Evolutionary conservation across 2,888 invertebrate genomes (phyloP).

Genomic region (Trypoxylon attenuatum): DNA sequence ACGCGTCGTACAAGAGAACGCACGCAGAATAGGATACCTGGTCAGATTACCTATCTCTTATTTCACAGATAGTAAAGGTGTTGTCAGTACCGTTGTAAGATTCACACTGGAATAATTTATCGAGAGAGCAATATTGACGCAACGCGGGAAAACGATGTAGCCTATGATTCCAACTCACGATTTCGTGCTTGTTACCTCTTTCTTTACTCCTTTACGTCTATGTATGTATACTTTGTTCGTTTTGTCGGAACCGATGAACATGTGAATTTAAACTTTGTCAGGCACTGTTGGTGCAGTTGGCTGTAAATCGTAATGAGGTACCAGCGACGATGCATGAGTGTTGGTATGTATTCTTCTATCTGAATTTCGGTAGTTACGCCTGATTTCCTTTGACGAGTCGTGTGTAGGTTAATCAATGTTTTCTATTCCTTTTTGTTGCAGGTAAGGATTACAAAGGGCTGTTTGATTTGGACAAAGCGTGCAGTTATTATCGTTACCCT

Average conservation of each 20-base stretch:
- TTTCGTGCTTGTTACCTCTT: constrained; percentile 6
- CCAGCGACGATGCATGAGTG: neutral
- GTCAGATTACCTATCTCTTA: too few species aligned
- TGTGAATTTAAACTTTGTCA: constrained; percentile 71
- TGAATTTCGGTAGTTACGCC: constrained; percentile 29
- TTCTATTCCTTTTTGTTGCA: constrained; percentile 46
- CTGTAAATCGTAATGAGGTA: constrained; percentile 68
- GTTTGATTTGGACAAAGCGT: constrained; percentile 51
- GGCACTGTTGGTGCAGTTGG: constrained; percentile 62
- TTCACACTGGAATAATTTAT: too few species aligned
- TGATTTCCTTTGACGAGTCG: constrained; percentile 43
- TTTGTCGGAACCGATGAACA: constrained; percentile 61
- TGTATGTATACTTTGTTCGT: constrained; percentile 33
- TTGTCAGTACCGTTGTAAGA: too few species aligned
- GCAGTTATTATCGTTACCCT: constrained; percentile 26
- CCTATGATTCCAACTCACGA: too few species aligned
- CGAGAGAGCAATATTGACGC: too few species aligned
- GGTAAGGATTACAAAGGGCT: constrained; percentile 53
- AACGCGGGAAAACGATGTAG: too few species aligned
- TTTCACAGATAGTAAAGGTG: too few species aligned
- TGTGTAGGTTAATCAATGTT: constrained; percentile 55
- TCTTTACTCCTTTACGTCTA: too few species aligned
- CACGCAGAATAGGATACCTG: too few species aligned
- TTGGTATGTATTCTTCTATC: neutral
- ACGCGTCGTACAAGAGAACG: too few species aligned